phyloP scores from a whole-genome alignment of 2,113 vertebrate genomes.

The Todiramphus chloris region DNA sequence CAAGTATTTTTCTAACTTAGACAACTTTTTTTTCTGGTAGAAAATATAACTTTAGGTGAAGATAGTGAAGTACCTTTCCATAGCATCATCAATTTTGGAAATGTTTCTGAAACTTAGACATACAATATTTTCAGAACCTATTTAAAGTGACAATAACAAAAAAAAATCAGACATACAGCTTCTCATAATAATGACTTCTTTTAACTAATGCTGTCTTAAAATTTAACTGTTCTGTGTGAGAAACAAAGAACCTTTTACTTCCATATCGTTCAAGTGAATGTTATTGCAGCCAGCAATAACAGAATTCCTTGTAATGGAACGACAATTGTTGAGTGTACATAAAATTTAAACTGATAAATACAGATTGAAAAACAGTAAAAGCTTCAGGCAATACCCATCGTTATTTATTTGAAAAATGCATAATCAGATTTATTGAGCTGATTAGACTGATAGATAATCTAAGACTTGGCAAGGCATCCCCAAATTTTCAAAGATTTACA shows the following conservation, averaged over 20 bases:
- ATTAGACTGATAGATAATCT: slow-evolving; percentile 21
- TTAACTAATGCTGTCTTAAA: not conserved
- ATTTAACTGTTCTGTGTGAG: not conserved
- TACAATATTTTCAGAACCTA: not conserved
- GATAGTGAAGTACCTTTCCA: not conserved
- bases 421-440: slow-evolving; percentile 6
- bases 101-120: not conserved
- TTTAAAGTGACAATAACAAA: not conserved
- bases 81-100: not conserved
- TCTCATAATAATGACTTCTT: not conserved
- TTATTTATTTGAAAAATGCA: slow-evolving; percentile 21
- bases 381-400: slow-evolving; percentile 11
- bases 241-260: not conserved
- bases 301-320: not conserved
- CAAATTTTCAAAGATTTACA: not conserved
- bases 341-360: slow-evolving; percentile 42
- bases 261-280: not conserved
- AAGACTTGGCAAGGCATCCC: not conserved
- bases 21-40: not conserved
- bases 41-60: not conserved
- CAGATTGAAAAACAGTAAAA: slow-evolving; percentile 21
- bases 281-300: not conserved
- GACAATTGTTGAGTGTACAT: not conserved
- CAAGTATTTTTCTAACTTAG: not conserved
- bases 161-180: not conserved